phyloP scores from a whole-genome alignment of 2,113 vertebrate species.

The Okapia johnstoni region DNA sequence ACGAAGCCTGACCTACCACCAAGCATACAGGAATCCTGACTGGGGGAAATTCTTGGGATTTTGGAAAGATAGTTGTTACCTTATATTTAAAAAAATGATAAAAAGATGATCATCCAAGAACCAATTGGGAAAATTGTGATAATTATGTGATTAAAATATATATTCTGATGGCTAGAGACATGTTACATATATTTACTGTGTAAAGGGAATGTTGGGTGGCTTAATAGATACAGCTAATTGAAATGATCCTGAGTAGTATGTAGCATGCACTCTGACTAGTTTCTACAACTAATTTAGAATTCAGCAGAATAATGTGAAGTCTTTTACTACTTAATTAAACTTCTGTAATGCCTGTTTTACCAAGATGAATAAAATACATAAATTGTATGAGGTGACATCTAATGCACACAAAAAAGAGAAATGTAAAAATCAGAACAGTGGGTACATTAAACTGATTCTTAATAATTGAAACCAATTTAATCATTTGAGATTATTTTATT shows the following conservation, averaged over 20 bases:
- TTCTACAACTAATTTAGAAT: conserved; percentile 87
- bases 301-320: conserved; percentile 85
- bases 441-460: conserved; percentile 88
- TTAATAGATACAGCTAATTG: conserved; percentile 82
- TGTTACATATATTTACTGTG: conserved; percentile 70
- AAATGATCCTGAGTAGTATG: conserved; percentile 79
- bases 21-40: not conserved
- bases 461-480: conserved; percentile 91
- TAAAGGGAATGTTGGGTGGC: conserved; percentile 66
- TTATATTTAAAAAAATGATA: not conserved
- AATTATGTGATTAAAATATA: conserved; percentile 61
- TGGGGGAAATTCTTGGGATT: not conserved
- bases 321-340: conserved; percentile 90
- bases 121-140: conserved; percentile 33
- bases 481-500: conserved; percentile 89
- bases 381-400: conserved; percentile 86
- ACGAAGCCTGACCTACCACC: not conserved
- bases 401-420: conserved; percentile 87
- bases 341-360: conserved; percentile 88
- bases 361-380: conserved; percentile 88
- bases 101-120: conserved; percentile 36
- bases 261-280: conserved; percentile 79
- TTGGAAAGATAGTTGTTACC: not conserved
- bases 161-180: conserved; percentile 48
- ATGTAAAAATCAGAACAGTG: conserved; percentile 87